These are phyloP conservation scores for Stomatorhinus ivindoensis DNA, from an alignment of 2,113 vertebrate species.

Conservation along the genomic window DNA sequence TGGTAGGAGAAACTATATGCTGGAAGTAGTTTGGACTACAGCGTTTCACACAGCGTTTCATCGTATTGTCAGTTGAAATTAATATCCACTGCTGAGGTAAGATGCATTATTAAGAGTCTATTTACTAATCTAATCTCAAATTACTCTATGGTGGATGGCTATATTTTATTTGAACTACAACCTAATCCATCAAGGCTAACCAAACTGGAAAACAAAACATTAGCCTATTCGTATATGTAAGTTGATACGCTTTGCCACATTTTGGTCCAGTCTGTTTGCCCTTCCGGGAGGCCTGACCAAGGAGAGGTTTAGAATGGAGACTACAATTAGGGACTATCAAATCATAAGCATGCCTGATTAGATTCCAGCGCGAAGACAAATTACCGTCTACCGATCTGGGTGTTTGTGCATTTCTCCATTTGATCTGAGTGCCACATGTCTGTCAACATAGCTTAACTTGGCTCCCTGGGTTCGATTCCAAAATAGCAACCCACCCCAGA, in stretches of 20 bases:
- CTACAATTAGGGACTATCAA: slow-evolving; percentile 3
- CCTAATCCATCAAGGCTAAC: background rate
- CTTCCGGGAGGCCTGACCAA: background rate
- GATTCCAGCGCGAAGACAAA: background rate
- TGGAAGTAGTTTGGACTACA: background rate
- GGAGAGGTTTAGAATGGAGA: background rate
- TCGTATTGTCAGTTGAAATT: slow-evolving; percentile 9
- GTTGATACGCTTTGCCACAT: background rate
- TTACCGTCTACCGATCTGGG: background rate
- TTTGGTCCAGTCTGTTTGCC: background rate
- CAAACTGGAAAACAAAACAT: background rate
- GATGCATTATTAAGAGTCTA: slow-evolving; percentile 14
- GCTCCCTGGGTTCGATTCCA: background rate
- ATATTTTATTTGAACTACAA: background rate
- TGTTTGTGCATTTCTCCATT: background rate
- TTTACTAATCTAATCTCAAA: slow-evolving; percentile 14
- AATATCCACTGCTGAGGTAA: slow-evolving; percentile 10
- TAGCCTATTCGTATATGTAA: background rate
- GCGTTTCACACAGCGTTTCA: background rate
- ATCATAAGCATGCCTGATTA: background rate
- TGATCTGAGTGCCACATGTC: background rate
- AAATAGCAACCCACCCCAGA: background rate
- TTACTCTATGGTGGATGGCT: background rate
- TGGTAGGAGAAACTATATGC: slow-evolving; percentile 5
- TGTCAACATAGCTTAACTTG: background rate